phyloP scores from a whole-genome alignment of 1,140 invertebrate genomes.

The Eriosoma lanigerum region DNA sequence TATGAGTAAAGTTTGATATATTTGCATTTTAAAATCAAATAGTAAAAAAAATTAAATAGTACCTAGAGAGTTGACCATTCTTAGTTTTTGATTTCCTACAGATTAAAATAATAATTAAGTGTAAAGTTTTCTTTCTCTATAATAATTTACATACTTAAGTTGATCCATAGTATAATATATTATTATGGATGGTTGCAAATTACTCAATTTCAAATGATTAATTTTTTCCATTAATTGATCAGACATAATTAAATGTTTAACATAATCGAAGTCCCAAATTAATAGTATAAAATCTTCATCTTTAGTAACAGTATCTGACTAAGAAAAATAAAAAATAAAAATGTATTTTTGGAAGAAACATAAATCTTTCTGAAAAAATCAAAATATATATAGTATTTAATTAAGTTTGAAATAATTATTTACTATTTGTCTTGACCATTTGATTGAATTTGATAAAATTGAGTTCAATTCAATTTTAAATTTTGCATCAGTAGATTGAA shows the following conservation, averaged over 20 bases:
- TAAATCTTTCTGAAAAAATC: neutral
- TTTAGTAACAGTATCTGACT: conserved; percentile 29
- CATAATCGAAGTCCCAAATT: conserved; percentile 37
- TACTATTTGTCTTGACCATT: conserved; percentile 38
- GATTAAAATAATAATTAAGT: neutral
- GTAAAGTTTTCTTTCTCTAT: too few species aligned
- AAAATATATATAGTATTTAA: too few species aligned
- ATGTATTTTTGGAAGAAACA: too few species aligned
- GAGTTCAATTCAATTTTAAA: conserved; percentile 21
- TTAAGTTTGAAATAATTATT: too few species aligned
- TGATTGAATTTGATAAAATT: conserved; percentile 17
- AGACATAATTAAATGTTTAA: conserved; percentile 20
- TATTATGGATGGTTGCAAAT: conserved; percentile 15
- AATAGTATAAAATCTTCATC: conserved; percentile 17
- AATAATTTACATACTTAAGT: conserved; percentile 30
- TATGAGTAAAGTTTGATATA: neutral
- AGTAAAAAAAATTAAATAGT: neutral
- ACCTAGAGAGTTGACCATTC: neutral
- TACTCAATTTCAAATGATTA: conserved; percentile 5
- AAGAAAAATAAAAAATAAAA: too few species aligned
- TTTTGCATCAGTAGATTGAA: conserved; percentile 4
- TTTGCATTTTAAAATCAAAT: neutral
- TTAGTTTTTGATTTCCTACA: conserved; percentile 2
- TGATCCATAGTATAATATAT: conserved; percentile 14
- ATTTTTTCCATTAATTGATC: conserved; percentile 19